Percentiles rank a stretch among this genome's conserved stretches.
Conservation (phyloP, 1,140 invertebrate species). For the Drosophila bifasciata region DNA sequence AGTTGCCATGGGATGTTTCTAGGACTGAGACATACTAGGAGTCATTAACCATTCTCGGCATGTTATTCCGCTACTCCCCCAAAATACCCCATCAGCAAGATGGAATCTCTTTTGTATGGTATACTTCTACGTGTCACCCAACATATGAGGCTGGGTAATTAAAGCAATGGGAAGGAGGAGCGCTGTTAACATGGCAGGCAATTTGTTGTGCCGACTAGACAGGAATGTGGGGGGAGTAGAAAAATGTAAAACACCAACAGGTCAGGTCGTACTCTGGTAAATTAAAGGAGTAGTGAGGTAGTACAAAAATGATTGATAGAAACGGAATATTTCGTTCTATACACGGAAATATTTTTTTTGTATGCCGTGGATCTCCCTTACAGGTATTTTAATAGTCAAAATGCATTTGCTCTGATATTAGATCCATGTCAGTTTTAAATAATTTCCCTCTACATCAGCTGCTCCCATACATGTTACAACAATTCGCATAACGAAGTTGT, state of each 20-base stretch:
- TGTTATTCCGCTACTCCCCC: background rate
- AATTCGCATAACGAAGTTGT: constrained; percentile 13
- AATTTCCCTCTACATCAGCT: too few species aligned
- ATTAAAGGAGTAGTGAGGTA: background rate
- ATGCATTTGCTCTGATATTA: too few species aligned
- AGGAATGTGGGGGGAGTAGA: too few species aligned
- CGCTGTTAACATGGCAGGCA: constrained; percentile 48
- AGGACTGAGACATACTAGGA: constrained; percentile 20
- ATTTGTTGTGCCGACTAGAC: constrained; percentile 22
- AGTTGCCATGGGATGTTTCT: constrained; percentile 33
- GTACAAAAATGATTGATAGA: too few species aligned
- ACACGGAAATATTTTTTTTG: too few species aligned
- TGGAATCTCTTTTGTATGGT: constrained; percentile 28
- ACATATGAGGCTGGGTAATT: constrained; percentile 42
- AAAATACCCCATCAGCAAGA: constrained; percentile 19
- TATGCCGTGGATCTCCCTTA: too few species aligned
- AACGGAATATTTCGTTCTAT: too few species aligned
- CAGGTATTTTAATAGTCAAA: too few species aligned
- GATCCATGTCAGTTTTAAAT: too few species aligned
- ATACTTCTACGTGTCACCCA: constrained; percentile 37
- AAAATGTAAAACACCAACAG: background rate
- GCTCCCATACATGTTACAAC: background rate
- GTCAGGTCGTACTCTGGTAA: background rate
- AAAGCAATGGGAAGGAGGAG: constrained; percentile 24
- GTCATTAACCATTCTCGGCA: constrained; percentile 27